Conservation (phyloP, 2,888 invertebrate genomes). For the Reticulitermes lucifugus region DNA sequence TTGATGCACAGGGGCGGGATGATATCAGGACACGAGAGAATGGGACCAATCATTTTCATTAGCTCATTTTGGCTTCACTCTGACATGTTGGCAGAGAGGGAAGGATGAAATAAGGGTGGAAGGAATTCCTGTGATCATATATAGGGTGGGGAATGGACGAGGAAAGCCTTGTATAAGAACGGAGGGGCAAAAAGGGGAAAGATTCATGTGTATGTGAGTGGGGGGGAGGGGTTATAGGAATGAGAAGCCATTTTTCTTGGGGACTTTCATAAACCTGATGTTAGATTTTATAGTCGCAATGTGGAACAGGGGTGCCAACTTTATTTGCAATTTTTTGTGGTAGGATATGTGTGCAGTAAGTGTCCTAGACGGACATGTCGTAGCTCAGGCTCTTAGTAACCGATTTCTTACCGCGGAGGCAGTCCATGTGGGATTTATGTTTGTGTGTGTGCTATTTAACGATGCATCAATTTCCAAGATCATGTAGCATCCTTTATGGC, state of each 20-base stretch:
- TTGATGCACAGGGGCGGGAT: conserved; percentile 33
- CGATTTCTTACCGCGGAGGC: too few species aligned
- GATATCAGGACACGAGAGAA: conserved; percentile 21
- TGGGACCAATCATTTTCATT: conserved; percentile 50
- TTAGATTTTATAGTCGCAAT: conserved; percentile 9
- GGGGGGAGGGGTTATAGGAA: conserved; percentile 41
- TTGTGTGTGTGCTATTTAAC: too few species aligned
- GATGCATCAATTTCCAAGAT: too few species aligned
- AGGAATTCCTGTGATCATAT: conserved; percentile 37
- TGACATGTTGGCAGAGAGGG: conserved; percentile 39
- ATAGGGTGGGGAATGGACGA: conserved; percentile 6
- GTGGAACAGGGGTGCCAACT: conserved; percentile 10
- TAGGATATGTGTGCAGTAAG: too few species aligned
- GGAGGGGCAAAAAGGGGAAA: neutral
- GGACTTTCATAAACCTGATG: conserved; percentile 52
- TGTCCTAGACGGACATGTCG: too few species aligned
- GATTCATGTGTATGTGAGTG: conserved; percentile 1
- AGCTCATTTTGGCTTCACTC: conserved; percentile 47
- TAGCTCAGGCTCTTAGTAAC: too few species aligned
- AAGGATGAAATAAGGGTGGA: conserved; percentile 16
- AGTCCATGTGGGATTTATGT: too few species aligned
- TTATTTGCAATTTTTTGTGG: too few species aligned
- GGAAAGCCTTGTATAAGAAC: conserved; percentile 2
- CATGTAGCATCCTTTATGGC: too few species aligned
- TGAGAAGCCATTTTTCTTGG: conserved; percentile 53